Percentiles rank a stretch among this genome's conserved stretches.
Conservation (phyloP, 2,888 invertebrate genomes). For the Drosophila austrosaltans region DNA sequence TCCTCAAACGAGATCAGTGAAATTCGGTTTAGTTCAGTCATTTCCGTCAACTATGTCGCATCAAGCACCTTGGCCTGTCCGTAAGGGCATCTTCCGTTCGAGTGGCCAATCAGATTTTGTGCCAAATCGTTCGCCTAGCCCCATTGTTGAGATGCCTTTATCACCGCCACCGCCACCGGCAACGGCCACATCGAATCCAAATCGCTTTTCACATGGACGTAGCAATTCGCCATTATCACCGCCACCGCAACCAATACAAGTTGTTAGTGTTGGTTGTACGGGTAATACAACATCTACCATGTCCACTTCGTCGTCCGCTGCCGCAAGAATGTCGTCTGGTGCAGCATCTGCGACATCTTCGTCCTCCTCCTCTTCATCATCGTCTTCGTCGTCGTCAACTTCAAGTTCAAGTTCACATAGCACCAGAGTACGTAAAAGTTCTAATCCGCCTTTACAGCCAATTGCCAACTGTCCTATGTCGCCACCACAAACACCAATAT, state of each 20-base stretch:
- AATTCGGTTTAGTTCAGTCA: background rate
- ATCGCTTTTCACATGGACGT: slow-evolving; percentile 33
- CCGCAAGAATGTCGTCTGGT: slow-evolving; percentile 60
- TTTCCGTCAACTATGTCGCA: slow-evolving; percentile 74
- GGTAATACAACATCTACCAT: slow-evolving; percentile 33
- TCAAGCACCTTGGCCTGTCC: slow-evolving; percentile 90
- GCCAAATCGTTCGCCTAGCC: slow-evolving; percentile 82
- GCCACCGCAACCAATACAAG: slow-evolving; percentile 79
- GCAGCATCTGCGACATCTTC: slow-evolving; percentile 49
- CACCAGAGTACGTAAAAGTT: slow-evolving; percentile 80
- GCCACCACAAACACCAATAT: slow-evolving; percentile 44
- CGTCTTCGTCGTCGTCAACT: slow-evolving; percentile 72
- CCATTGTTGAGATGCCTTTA: slow-evolving; percentile 84
- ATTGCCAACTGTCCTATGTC: slow-evolving; percentile 54
- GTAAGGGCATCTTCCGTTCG: slow-evolving; percentile 85
- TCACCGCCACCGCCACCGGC: slow-evolving; percentile 76
- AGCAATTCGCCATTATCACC: slow-evolving; percentile 74
- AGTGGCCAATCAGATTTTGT: slow-evolving; percentile 83
- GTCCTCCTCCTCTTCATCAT: slow-evolving; percentile 53
- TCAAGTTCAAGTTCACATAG: slow-evolving; percentile 67
- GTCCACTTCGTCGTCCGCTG: slow-evolving; percentile 56
- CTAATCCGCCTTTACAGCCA: slow-evolving; percentile 75
- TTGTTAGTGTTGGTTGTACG: slow-evolving; percentile 59
- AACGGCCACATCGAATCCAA: slow-evolving; percentile 31
- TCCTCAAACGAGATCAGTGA: slow-evolving; percentile 4